These are phyloP conservation scores for Notospermus geniculatus DNA, from an alignment of 1,140 invertebrate genomes.

Conservation along the genomic window DNA sequence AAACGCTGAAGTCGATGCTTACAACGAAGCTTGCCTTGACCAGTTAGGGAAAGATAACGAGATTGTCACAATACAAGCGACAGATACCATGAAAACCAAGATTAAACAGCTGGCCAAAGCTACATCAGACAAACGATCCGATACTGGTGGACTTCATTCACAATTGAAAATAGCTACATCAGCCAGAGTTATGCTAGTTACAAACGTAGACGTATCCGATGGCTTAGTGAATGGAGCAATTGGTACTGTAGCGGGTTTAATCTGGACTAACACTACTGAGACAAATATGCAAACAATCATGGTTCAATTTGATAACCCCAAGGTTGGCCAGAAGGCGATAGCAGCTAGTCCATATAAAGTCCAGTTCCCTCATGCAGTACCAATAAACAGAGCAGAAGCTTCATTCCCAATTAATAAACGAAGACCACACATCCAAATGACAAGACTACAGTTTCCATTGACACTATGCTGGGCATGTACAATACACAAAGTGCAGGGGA, in stretches of 20 bases:
- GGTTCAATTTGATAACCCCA: background rate
- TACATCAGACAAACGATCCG: no score
- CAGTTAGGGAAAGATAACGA: background rate
- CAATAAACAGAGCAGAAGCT: background rate
- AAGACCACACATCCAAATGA: background rate
- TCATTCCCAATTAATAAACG: no score
- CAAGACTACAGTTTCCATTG: conserved; percentile 1
- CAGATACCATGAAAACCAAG: background rate
- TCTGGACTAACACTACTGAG: background rate
- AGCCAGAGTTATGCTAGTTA: no score
- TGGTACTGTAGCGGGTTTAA: background rate
- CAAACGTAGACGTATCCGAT: no score
- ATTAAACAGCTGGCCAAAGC: no score
- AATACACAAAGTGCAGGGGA: conserved; percentile 2
- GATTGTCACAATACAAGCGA: background rate
- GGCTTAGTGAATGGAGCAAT: no score
- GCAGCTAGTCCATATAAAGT: background rate
- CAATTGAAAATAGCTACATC: no score
- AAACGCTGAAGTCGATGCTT: background rate
- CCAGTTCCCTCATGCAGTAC: background rate
- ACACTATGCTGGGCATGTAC: background rate
- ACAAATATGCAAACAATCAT: background rate
- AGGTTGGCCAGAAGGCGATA: background rate
- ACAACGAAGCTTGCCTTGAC: background rate
- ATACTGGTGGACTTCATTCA: no score